Evolutionary conservation across 92 coral and sea anemone species (phyloP), one percentile per base, ranked within the genome.

Genomic region (Palythoa caribaeorum): DNA sequence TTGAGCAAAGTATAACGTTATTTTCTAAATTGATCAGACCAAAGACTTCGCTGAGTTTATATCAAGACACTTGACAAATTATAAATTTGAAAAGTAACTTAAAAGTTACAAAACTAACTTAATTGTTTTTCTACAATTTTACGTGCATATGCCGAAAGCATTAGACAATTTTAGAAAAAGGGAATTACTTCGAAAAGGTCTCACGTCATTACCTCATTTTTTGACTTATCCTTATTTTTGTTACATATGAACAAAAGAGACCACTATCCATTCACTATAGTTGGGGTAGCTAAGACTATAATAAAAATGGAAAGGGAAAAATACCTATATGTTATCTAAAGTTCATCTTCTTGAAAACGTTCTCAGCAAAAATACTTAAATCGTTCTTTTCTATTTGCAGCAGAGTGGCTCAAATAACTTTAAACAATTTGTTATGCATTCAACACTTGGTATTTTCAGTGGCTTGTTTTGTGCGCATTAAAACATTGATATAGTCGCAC

Each of bases 121-220:
- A 37, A 40, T 70, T 28, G 40, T 70, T 44, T 44, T 44, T 44
- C 50, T 44, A 44, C 50, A 5, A 44, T 44, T 44, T 5, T 44
- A 44, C 50, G 74, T 70, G 74, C 74, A 40, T 20, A 70, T 70
- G 74, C 74, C 38, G 28, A 70, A 9, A 40, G 48, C 74, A 70
- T 70, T 8, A 28, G 48, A 44, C 6, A 70, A 10, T 70, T 70
- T 35, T 70, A 19, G 48, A 28, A 70, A 70, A 70, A 70, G 74
- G 2, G 39, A 70, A 40, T 40, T 70, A 40, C 74, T 70, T 70
- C 38, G 12, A 19, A 70, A 1, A 70, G 39, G 6, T 70, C 39
- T 39, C 72, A 19, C 28, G 72, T 66, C 72, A 66, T 8, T 21
- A 17, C 28, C 72, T 66, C 72, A 66, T 66, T 66, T 66, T 66